These are phyloP conservation scores for Spea hammondii DNA, from an alignment of 2,797 vertebrate genomes.

Conservation along the genomic window DNA sequence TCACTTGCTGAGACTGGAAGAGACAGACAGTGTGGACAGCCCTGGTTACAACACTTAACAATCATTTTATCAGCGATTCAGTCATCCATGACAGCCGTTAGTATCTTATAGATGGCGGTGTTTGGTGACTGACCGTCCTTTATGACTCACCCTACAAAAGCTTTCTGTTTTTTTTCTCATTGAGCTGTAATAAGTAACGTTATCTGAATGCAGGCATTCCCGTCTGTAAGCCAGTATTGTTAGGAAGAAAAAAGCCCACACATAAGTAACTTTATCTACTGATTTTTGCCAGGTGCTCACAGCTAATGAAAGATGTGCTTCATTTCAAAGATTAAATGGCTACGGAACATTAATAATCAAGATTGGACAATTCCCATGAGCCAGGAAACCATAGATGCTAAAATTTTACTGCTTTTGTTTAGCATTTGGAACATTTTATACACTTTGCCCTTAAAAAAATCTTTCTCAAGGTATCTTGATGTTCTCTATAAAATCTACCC, in stretches of 20 bases:
- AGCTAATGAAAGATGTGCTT: neutral
- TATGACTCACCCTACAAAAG: neutral
- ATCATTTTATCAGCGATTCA: too few species aligned
- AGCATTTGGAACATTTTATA: neutral
- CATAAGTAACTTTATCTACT: neutral
- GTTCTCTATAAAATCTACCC: too few species aligned
- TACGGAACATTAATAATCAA: neutral
- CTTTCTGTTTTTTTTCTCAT: neutral
- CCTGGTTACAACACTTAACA: too few species aligned
- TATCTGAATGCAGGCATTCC: neutral
- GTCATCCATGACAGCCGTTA: neutral
- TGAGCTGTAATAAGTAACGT: neutral
- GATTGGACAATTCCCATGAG: neutral
- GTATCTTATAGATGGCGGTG: neutral
- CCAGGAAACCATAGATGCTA: neutral
- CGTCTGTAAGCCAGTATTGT: neutral
- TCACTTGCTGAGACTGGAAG: too few species aligned
- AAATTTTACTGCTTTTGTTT: neutral
- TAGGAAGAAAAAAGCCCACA: neutral
- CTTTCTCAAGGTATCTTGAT: too few species aligned
- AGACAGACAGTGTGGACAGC: too few species aligned
- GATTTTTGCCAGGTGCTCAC: neutral
- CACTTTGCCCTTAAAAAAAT: too few species aligned
- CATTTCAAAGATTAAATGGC: neutral
- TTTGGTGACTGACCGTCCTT: neutral